Conservation (phyloP, 2,113 vertebrate species). For the Tupaia chinensis region DNA sequence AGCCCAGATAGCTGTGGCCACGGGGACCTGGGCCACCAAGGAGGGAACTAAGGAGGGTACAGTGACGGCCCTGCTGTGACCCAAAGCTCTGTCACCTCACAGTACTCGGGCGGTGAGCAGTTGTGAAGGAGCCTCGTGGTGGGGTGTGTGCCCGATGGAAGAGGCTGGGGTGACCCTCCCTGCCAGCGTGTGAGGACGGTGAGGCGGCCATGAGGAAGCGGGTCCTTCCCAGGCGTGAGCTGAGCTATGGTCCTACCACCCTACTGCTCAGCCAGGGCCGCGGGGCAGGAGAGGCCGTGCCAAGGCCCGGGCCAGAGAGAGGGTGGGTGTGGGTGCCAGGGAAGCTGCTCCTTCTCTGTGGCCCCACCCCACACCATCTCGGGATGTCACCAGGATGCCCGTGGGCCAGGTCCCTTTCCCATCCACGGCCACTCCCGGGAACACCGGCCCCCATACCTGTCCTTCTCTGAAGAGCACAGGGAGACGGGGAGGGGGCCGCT, state of each 20-base stretch:
- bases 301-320: not conserved
- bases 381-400: not conserved
- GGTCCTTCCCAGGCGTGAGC: no score
- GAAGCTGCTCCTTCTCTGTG: not conserved
- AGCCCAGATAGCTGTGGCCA: fast-evolving
- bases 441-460: not conserved
- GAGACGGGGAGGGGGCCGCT: no score
- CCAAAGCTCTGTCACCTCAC: not conserved
- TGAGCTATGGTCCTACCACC: no score
- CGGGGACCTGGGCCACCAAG: no score
- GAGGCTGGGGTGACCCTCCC: no score
- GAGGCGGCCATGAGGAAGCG: no score
- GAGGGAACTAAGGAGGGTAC: not conserved
- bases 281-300: fast-evolving
- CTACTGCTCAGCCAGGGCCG: fast-evolving
- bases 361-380: no score
- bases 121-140: no score
- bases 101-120: fast-evolving
- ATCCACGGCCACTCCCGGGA: not conserved
- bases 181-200: no score
- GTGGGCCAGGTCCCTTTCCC: not conserved
- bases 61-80: fast-evolving
- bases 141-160: no score
- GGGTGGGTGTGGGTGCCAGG: fast-evolving
- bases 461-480: fast-evolving